Percentiles rank a stretch among this genome's conserved stretches.
Evolutionary conservation across 2,888 invertebrate genomes (phyloP).

Genomic region (Sphaeridia pumilis): DNA sequence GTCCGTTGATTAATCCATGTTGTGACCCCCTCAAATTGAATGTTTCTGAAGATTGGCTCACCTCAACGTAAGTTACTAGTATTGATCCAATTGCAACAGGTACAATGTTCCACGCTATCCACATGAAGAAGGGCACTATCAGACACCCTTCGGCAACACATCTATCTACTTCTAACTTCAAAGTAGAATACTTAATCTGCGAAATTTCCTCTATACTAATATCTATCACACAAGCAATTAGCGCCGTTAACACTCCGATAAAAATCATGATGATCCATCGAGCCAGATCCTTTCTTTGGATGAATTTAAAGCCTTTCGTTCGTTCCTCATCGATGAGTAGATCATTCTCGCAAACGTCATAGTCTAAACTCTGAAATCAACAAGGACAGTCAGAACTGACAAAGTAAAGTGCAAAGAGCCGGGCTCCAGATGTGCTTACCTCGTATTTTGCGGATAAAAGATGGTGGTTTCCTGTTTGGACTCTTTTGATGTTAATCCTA

Average conservation of each 20-base stretch:
- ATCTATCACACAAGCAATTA: slow-evolving; percentile 81
- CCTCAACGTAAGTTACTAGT: slow-evolving; percentile 74
- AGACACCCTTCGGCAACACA: slow-evolving; percentile 61
- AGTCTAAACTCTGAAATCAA: slow-evolving; percentile 78
- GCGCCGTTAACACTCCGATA: slow-evolving; percentile 80
- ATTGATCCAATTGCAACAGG: slow-evolving; percentile 73
- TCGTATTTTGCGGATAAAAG: slow-evolving; percentile 64
- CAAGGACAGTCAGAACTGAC: no score
- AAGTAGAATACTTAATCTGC: slow-evolving; percentile 61
- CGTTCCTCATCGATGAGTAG: slow-evolving; percentile 71
- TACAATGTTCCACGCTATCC: slow-evolving; percentile 66
- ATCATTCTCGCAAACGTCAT: slow-evolving; percentile 83
- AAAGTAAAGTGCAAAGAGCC: no score
- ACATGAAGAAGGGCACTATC: slow-evolving; percentile 66
- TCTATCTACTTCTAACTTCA: slow-evolving; percentile 68
- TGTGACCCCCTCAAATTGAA: no score
- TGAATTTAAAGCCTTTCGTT: slow-evolving; percentile 58
- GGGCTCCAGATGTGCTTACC: no score
- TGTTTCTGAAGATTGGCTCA: slow-evolving; percentile 38
- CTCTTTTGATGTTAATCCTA: slow-evolving; percentile 40
- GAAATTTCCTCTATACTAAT: slow-evolving; percentile 77
- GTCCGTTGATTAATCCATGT: no score
- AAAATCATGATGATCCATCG: slow-evolving; percentile 88
- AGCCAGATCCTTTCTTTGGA: slow-evolving; percentile 63
- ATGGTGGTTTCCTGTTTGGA: slow-evolving; percentile 58